Percentiles rank a stretch among this genome's conserved stretches.
Conservation (phyloP, 2,113 vertebrate species). For the Siniperca knerii region DNA sequence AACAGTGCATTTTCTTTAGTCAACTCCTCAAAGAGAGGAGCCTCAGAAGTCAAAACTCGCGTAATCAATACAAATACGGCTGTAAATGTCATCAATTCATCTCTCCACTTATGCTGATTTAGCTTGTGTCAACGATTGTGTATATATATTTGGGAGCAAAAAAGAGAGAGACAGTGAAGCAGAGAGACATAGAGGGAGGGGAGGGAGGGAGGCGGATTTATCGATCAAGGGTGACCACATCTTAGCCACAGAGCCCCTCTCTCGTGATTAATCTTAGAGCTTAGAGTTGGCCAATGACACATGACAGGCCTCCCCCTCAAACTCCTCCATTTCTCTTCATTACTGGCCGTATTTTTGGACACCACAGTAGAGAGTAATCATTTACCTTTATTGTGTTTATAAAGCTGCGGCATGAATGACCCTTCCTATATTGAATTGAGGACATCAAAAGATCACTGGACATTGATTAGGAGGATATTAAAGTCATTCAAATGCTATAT, state of each 20-base stretch:
- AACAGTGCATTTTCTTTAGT: slow-evolving; percentile 63
- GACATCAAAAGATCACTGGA: slow-evolving; percentile 97
- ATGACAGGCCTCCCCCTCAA: slow-evolving; percentile 84
- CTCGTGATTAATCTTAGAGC: slow-evolving; percentile 85
- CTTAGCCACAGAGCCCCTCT: slow-evolving; percentile 81
- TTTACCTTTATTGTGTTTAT: slow-evolving; percentile 93
- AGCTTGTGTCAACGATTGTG: slow-evolving; percentile 52
- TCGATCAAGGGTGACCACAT: slow-evolving; percentile 85
- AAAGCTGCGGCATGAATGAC: slow-evolving; percentile 88
- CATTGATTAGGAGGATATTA: slow-evolving; percentile 99
- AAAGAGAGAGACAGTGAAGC: slow-evolving; percentile 52
- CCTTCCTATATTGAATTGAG: slow-evolving; percentile 94
- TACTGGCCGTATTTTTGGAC: slow-evolving; percentile 84
- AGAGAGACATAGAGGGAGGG: slow-evolving; percentile 37
- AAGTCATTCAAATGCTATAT: slow-evolving; percentile 95
- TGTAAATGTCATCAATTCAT: slow-evolving; percentile 83
- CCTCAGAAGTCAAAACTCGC: slow-evolving; percentile 58
- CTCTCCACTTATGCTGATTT: slow-evolving; percentile 81
- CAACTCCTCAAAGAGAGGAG: slow-evolving; percentile 50
- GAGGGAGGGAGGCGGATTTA: slow-evolving; percentile 74
- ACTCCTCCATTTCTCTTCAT: slow-evolving; percentile 88
- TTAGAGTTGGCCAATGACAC: slow-evolving; percentile 85
- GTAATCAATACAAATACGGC: slow-evolving; percentile 77
- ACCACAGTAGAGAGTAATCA: slow-evolving; percentile 85
- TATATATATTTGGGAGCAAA: slow-evolving; percentile 62